A percentile compares a stretch with the other conserved stretches of the same genome.
These are phyloP conservation scores for Champsocephalus gunnari DNA, from an alignment of 2,797 vertebrate species.

Conservation along the genomic window DNA sequence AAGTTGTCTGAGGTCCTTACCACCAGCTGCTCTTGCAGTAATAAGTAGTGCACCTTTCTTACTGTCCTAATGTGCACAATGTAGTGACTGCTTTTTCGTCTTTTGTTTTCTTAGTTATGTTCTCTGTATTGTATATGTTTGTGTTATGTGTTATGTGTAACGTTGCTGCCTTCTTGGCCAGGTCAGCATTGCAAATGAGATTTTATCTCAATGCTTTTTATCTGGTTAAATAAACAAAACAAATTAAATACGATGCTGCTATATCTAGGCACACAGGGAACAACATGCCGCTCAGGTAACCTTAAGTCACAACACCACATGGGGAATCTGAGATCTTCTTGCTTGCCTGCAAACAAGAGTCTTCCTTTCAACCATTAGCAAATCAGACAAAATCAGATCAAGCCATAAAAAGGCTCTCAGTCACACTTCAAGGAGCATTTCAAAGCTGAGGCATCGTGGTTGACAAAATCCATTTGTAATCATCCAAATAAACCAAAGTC, in stretches of 20 bases:
- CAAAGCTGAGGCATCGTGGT: conserved; percentile 53
- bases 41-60: too few relatives aligned
- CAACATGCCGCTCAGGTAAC: conserved; percentile 34
- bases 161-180: too few relatives aligned
- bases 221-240: too few relatives aligned
- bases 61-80: too few relatives aligned
- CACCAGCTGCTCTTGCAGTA: too few relatives aligned
- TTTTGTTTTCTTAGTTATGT: too few relatives aligned
- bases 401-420: conserved; percentile 56
- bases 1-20: too few relatives aligned
- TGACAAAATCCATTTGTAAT: conserved; percentile 57
- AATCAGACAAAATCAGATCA: conserved; percentile 65
- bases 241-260: not conserved
- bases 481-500: conserved; percentile 57
- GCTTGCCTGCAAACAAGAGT: conserved; percentile 54
- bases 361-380: conserved; percentile 68
- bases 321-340: conserved; percentile 53
- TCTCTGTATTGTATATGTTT: too few relatives aligned
- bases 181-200: too few relatives aligned
- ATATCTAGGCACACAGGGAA: conserved; percentile 21
- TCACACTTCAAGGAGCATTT: conserved; percentile 61
- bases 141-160: too few relatives aligned
- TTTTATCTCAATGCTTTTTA: too few relatives aligned
- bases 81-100: too few relatives aligned
- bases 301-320: conserved; percentile 27